Conservation (phyloP, 37 sponge, comb jelly and placozoan genomes). For the Spongia lamella region DNA sequence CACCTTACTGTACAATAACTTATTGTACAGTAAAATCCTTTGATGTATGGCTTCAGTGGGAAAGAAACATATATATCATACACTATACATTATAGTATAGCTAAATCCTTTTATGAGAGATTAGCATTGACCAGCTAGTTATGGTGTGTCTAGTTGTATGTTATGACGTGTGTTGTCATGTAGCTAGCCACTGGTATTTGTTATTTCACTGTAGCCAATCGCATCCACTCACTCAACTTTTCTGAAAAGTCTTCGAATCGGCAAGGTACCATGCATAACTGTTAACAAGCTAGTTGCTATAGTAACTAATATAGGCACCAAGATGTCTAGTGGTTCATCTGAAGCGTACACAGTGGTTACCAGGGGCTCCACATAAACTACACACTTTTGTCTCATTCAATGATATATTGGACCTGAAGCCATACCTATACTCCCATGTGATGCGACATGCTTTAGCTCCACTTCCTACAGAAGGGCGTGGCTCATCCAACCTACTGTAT, state of each 20-base stretch:
- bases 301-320: constrained; percentile 30
- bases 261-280: background rate
- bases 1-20: too few relatives aligned
- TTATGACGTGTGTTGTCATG: too few relatives aligned
- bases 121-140: too few relatives aligned
- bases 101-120: too few relatives aligned
- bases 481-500: constrained; percentile 16
- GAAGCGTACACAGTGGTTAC: constrained; percentile 53
- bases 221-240: constrained; percentile 20
- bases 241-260: constrained; percentile 43
- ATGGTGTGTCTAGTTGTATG: too few relatives aligned
- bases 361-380: constrained; percentile 53
- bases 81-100: too few relatives aligned
- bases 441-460: background rate
- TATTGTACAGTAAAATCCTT: too few relatives aligned
- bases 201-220: too few relatives aligned
- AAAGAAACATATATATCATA: too few relatives aligned
- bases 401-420: constrained; percentile 56
- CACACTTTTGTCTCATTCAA: constrained; percentile 68
- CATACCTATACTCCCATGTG: constrained; percentile 4
- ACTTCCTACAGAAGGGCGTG: background rate
- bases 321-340: constrained; percentile 75
- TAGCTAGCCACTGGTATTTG: too few relatives aligned
- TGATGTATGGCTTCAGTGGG: too few relatives aligned
- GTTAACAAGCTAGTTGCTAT: too few relatives aligned